Evolutionary conservation across 2,113 vertebrate genomes (phyloP), one percentile per base, ranked within the genome.

Genomic region (Bufo gargarizans): DNA sequence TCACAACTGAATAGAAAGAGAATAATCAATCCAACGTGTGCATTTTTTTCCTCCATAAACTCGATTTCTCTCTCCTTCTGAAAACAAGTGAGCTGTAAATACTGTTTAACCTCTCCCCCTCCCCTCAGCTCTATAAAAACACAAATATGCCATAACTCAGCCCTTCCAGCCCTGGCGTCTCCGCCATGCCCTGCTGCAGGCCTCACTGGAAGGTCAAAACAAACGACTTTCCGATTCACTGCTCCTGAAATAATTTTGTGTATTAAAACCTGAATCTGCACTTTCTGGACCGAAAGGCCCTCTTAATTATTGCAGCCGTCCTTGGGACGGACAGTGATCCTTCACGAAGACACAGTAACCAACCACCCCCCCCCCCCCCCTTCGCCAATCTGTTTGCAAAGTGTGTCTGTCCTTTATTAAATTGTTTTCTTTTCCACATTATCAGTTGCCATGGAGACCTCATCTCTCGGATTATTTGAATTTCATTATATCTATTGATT

Each of bases 401-500:
- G 98, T 98, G 97, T 99, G 98, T 98, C 98, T 99, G 98, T 98
- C 98, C 97, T 99, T 99, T 99, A 99, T 99, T 99, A 99, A 99
- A 99, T 99, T 99, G 98, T 99, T 99, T 99, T 99, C 98, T 99
- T 99, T 99, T 99, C 98, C 98, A 99, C 98, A 99, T 99, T 99
- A 99, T 99, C 98, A 99, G 98, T 99, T 99, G 97, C 98, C 97
- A 99, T 99, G 98, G 98, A 99, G 98, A 99, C 98, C 98, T 99
- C 98, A 99, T 99, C 98, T 99, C 98, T 99, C 96, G 97, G 98
- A 99, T 99, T 99, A 99, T 99, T 99, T 99, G 98, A 99, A 99
- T 99, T 99, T 99, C 98, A 99, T 99, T 99, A 99, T 99, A 99
- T 99, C 98, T 99, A 99, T 99, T 99, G 98, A 99, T 99, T 99